A percentile compares a stretch with the other conserved stretches of the same genome.
Evolutionary conservation across 1,140 invertebrate species (phyloP).

Genomic region (Carposina sasakii): DNA sequence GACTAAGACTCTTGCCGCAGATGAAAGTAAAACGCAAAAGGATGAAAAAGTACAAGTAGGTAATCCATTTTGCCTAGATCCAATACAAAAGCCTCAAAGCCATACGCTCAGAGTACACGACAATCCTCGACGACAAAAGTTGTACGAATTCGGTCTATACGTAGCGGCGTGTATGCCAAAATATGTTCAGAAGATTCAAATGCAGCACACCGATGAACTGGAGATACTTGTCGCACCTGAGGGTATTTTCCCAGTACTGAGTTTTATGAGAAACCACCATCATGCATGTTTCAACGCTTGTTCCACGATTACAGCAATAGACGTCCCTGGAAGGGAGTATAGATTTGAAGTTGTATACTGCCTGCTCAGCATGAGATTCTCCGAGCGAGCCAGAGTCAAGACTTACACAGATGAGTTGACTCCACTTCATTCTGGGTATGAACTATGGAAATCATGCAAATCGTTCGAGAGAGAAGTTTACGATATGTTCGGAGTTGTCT

Average conservation of each 20-base stretch:
- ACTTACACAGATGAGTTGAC: conserved; percentile 68
- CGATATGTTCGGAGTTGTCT: conserved; percentile 67
- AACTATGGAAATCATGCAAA: conserved; percentile 52
- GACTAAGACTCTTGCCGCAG: too few species aligned
- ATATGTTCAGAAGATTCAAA: conserved; percentile 91
- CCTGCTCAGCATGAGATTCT: conserved; percentile 90
- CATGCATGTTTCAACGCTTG: conserved; percentile 92
- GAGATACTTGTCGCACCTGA: conserved; percentile 94
- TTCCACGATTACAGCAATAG: conserved; percentile 87
- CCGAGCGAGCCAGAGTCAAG: conserved; percentile 43
- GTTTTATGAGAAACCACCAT: conserved; percentile 93
- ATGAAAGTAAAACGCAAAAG: too few species aligned
- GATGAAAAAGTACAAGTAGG: conserved; percentile 20
- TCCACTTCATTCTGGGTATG: conserved; percentile 53
- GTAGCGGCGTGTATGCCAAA: conserved; percentile 88
- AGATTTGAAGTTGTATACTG: conserved; percentile 89
- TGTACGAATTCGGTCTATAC: conserved; percentile 62
- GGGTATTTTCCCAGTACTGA: conserved; percentile 89
- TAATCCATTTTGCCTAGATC: conserved; percentile 44
- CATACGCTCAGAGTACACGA: conserved; percentile 46
- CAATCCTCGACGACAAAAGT: conserved; percentile 39
- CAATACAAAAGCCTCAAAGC: conserved; percentile 35
- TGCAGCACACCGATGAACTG: conserved; percentile 86
- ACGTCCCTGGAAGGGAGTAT: conserved; percentile 85
- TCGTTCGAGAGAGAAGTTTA: conserved; percentile 66